Percentiles rank a stretch among this genome's conserved stretches.
Evolutionary conservation across 2,113 vertebrate species (phyloP).

Genomic region (Tachuris rubrigastra): DNA sequence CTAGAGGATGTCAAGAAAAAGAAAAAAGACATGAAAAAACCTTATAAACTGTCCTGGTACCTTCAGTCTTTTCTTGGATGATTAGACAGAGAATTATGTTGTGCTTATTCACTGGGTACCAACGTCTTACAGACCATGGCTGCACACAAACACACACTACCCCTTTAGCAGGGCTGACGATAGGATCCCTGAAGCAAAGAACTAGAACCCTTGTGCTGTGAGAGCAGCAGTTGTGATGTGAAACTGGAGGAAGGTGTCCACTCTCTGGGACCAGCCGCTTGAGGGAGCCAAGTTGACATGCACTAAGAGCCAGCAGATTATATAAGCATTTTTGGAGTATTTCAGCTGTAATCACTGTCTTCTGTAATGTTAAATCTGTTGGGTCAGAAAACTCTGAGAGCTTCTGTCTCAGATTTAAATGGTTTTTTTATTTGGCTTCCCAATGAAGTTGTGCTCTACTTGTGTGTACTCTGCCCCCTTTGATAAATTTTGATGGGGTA

Average conservation of each 20-base stretch:
- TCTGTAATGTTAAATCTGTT: not conserved
- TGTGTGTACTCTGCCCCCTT: not conserved
- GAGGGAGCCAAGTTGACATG: constrained; percentile 14
- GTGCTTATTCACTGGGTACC: not conserved
- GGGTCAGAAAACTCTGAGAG: not conserved
- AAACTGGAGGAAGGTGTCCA: not conserved
- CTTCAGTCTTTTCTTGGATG: not conserved
- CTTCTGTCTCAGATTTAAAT: not conserved
- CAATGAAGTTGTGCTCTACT: not conserved
- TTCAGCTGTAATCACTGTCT: not conserved
- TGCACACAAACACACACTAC: rapidly evolving
- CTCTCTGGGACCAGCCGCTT: not conserved
- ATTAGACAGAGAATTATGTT: not conserved
- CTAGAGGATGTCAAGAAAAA: not conserved
- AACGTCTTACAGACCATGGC: not conserved
- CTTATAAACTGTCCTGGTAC: too few relatives aligned
- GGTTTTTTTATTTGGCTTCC: not conserved
- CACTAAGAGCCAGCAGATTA: not conserved
- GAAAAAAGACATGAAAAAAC: not conserved
- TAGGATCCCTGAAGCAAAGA: not conserved
- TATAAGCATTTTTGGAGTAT: not conserved
- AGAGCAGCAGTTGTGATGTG: rapidly evolving
- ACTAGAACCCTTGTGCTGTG: not conserved
- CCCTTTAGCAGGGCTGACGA: not conserved
- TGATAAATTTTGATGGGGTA: not conserved